Evolutionary conservation across 2,888 invertebrate genomes (phyloP).

Genomic region (Calliscelio sp.): DNA sequence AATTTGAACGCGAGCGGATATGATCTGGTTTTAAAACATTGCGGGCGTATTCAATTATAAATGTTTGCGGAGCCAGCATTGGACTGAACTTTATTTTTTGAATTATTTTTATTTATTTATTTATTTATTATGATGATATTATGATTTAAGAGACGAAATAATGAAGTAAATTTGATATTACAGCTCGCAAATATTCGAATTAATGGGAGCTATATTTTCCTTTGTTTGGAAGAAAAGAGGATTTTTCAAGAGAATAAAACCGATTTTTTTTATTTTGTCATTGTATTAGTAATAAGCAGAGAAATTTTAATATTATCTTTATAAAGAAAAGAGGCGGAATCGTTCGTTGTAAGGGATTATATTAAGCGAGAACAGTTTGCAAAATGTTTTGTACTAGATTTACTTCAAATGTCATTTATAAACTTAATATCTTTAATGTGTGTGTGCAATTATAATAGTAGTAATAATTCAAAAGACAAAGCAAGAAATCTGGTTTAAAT

Average conservation of each 20-base stretch:
- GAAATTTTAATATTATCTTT: no score
- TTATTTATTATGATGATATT: no score
- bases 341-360: no score
- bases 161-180: not conserved
- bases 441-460: no score
- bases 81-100: not conserved
- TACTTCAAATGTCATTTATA: no score
- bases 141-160: not conserved
- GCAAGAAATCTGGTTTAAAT: no score
- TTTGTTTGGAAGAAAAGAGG: not conserved
- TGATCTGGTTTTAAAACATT: constrained; percentile 18
- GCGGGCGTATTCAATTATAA: constrained; percentile 25
- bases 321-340: no score
- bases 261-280: not conserved
- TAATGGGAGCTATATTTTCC: not conserved
- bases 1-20: constrained; percentile 21
- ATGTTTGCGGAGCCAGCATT: no score
- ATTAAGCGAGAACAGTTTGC: no score
- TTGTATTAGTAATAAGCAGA: not conserved
- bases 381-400: no score
- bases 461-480: no score
- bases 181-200: not conserved
- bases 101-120: not conserved
- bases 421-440: no score
- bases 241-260: constrained; percentile 3